A percentile compares a stretch with the other conserved stretches of the same genome.
phyloP scores from a whole-genome alignment of 2,797 vertebrate genomes.

The Sylvia borin region DNA sequence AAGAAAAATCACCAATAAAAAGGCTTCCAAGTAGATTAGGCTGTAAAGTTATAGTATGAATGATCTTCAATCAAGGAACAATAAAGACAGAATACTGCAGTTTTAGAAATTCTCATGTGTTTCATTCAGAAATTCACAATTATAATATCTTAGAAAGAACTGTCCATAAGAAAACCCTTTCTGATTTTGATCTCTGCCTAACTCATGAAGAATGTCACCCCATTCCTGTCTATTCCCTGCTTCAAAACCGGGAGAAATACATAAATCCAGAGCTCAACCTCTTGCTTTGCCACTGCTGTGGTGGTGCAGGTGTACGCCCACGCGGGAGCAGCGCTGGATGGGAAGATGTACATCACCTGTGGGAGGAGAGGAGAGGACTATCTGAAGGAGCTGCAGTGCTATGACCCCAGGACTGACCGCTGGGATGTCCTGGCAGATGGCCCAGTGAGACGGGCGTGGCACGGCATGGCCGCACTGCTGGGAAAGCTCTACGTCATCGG shows the following conservation, averaged over 20 bases:
- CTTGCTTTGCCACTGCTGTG: background rate
- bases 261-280: background rate
- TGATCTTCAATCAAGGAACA: background rate
- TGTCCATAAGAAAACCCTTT: background rate
- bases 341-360: slow-evolving; percentile 91
- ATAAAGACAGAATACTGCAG: background rate
- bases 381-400: slow-evolving; percentile 90
- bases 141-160: background rate
- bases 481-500: slow-evolving; percentile 90
- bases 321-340: slow-evolving; percentile 85
- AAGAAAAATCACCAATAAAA: background rate
- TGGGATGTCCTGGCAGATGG: slow-evolving; percentile 86
- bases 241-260: background rate
- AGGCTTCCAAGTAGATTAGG: background rate
- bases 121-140: background rate
- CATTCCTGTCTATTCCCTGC: background rate
- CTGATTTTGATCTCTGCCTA: background rate
- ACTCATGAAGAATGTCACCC: background rate
- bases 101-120: background rate
- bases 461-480: slow-evolving; percentile 86
- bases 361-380: slow-evolving; percentile 88
- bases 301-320: slow-evolving; percentile 89
- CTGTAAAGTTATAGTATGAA: background rate
- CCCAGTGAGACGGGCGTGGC: slow-evolving; percentile 92
- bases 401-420: slow-evolving; percentile 81